Evolutionary conservation across 1,140 invertebrate species (phyloP).

Genomic region (Ericerus pela): DNA sequence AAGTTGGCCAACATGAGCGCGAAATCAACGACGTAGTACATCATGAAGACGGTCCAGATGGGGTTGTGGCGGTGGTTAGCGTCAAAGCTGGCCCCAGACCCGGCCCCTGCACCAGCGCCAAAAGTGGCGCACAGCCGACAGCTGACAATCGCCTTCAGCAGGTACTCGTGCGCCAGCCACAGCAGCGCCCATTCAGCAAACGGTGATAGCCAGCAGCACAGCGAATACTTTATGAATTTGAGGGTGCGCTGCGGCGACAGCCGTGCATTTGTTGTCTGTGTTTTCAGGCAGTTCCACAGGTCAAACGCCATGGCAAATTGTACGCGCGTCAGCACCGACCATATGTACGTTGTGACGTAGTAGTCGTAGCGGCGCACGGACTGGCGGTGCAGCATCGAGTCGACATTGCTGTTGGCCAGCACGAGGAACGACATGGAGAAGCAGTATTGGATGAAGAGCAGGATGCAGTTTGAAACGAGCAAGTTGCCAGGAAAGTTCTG

Average conservation of each 20-base stretch:
- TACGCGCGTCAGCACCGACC: background rate
- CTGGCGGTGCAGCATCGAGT: background rate
- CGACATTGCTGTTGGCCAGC: background rate
- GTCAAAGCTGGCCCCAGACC: too few species aligned
- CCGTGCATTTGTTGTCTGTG: background rate
- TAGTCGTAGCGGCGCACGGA: background rate
- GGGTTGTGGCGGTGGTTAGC: background rate
- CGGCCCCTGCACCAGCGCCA: too few species aligned
- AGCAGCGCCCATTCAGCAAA: background rate
- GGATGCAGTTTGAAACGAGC: background rate
- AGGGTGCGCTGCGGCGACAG: background rate
- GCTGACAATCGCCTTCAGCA: background rate
- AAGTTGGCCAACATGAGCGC: background rate
- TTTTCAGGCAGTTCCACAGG: background rate
- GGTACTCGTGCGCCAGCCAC: background rate
- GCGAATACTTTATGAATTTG: background rate
- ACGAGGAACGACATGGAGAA: background rate
- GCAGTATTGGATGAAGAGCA: background rate
- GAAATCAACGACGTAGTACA: background rate
- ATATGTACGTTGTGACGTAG: background rate
- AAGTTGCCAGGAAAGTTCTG: slow-evolving; percentile 2
- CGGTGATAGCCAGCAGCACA: background rate
- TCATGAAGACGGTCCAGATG: background rate
- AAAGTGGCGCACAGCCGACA: too few species aligned
- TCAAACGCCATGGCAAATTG: slow-evolving; percentile 4